A percentile compares a stretch with the other conserved stretches of the same genome.
Conservation (phyloP, 2,797 vertebrate species). For the Naso thynnoides region DNA sequence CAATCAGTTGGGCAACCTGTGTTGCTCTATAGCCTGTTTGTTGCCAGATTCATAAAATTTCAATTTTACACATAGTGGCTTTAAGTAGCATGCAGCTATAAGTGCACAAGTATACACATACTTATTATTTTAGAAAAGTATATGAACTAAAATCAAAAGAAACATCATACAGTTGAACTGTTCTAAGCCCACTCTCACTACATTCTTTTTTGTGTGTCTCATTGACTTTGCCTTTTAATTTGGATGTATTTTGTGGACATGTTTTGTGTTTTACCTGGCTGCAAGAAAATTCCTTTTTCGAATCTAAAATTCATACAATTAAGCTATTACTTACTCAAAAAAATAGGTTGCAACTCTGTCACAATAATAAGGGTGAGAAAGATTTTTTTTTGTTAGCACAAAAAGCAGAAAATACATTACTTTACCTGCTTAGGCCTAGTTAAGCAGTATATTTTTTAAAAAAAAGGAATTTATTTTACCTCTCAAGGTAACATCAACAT, state of each 20-base stretch:
- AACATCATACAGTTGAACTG: not conserved
- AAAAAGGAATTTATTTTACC: not conserved
- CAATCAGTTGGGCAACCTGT: not conserved
- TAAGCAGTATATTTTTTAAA: not conserved
- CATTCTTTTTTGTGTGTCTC: conserved; percentile 1
- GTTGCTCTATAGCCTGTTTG: not conserved
- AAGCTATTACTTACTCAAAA: not conserved
- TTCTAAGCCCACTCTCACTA: not conserved
- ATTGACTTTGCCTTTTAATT: not conserved
- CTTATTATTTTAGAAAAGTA: not conserved
- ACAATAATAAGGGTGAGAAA: not conserved
- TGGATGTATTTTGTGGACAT: not conserved
- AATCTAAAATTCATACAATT: rapidly evolving
- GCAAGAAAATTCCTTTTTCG: not conserved
- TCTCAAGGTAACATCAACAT: conserved; percentile 13
- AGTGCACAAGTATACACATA: conserved; percentile 10
- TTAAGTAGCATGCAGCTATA: conserved; percentile 12
- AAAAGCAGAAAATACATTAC: conserved; percentile 27
- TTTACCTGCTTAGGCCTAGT: conserved; percentile 1
- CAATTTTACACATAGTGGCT: not conserved
- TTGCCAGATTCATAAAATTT: not conserved
- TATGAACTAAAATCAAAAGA: not conserved
- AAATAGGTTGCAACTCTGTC: not conserved
- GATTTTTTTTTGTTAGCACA: not conserved
- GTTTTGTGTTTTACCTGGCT: not conserved